These are phyloP conservation scores for Lissocephala sabroskyi DNA, from an alignment of 2,888 invertebrate genomes.

Conservation along the genomic window DNA sequence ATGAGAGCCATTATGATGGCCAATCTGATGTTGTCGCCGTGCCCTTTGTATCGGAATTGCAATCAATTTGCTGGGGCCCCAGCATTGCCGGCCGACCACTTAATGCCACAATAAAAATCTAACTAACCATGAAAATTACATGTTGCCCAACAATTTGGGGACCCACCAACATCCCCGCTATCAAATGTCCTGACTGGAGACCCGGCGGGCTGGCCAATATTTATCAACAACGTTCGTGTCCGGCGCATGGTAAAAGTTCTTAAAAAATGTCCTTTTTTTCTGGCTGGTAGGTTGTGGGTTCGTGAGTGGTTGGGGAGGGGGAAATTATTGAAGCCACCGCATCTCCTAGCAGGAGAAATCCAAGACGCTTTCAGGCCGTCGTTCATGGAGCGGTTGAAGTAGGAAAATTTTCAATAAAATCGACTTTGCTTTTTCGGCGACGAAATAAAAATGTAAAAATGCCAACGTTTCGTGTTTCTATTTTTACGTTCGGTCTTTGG, in stretches of 20 bases:
- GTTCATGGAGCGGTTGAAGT: too few species aligned
- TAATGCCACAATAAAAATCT: slow-evolving; percentile 66
- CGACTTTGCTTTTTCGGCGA: slow-evolving; percentile 56
- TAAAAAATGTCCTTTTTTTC: slow-evolving; percentile 42
- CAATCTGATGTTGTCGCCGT: neutral
- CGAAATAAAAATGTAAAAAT: slow-evolving; percentile 37
- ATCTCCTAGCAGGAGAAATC: too few species aligned
- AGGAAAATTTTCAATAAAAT: slow-evolving; percentile 49
- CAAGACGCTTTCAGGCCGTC: too few species aligned
- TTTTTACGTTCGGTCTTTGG: slow-evolving; percentile 37
- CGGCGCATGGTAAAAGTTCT: slow-evolving; percentile 49
- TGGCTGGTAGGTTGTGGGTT: too few species aligned
- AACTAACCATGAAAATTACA: slow-evolving; percentile 67
- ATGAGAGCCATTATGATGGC: neutral
- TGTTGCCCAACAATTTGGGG: slow-evolving; percentile 30
- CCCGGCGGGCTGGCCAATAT: too few species aligned
- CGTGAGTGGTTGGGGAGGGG: too few species aligned
- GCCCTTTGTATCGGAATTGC: slow-evolving; percentile 34
- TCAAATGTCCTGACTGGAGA: neutral
- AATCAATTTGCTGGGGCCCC: slow-evolving; percentile 46
- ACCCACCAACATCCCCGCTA: neutral
- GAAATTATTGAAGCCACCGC: too few species aligned
- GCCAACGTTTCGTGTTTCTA: slow-evolving; percentile 34
- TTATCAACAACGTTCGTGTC: slow-evolving; percentile 57
- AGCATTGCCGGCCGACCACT: slow-evolving; percentile 36